Evolutionary conservation across 37 sponge, comb jelly and placozoan species (phyloP).

Genomic region (Diacarnus erythraeanus): DNA sequence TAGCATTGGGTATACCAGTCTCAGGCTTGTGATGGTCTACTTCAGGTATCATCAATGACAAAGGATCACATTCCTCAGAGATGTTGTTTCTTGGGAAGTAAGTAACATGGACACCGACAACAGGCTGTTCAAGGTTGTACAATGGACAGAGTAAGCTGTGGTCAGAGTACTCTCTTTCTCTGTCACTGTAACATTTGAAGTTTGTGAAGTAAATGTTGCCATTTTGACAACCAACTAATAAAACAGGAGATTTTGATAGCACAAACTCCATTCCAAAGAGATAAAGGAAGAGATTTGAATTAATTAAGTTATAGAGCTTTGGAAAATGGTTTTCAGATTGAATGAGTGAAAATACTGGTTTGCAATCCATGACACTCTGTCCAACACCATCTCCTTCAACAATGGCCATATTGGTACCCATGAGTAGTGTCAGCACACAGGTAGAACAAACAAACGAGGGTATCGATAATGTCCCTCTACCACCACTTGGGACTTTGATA

Average conservation of each 20-base stretch:
- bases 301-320: neutral
- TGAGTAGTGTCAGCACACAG: neutral
- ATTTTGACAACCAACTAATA: constrained; percentile 9
- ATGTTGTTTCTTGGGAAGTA: neutral
- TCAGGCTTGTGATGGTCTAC: neutral
- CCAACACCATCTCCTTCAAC: neutral
- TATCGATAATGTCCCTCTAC: neutral
- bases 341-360: constrained; percentile 3
- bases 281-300: neutral
- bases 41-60: neutral
- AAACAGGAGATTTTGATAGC: constrained; percentile 21
- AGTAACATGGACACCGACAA: constrained; percentile 6
- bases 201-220: constrained; percentile 22
- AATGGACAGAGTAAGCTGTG: neutral
- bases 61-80: neutral
- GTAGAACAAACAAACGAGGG: neutral
- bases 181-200: neutral
- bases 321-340: neutral
- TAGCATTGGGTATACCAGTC: neutral
- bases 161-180: neutral
- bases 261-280: constrained; percentile 20
- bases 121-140: constrained; percentile 28
- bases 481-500: neutral
- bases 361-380: neutral
- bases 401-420: neutral